Conservation (phyloP, 2,113 vertebrate genomes). For the Sinocyclocheilus anshuiensis region DNA sequence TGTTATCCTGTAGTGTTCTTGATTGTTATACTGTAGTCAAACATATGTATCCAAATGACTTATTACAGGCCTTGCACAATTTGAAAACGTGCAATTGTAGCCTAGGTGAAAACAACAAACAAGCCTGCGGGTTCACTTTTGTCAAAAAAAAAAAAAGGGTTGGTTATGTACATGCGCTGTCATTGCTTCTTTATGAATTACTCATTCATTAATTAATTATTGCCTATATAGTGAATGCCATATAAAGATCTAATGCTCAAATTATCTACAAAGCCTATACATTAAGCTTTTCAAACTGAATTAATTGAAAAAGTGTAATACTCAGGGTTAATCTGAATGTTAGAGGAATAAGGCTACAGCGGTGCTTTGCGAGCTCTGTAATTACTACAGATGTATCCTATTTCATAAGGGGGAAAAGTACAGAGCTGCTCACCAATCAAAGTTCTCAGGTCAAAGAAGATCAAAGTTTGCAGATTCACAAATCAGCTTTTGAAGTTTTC, state of each 20-base stretch:
- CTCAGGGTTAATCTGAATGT: conserved; percentile 1
- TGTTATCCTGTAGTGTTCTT: background rate
- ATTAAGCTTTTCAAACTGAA: background rate
- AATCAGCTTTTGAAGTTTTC: conserved; percentile 42
- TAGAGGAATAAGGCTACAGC: background rate
- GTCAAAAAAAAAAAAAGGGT: background rate
- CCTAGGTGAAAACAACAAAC: conserved; percentile 21
- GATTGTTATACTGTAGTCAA: background rate
- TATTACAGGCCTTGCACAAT: background rate
- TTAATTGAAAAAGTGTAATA: background rate
- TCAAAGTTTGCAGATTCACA: conserved; percentile 43
- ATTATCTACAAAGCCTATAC: background rate
- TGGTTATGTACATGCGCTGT: background rate
- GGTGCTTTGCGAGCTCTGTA: background rate
- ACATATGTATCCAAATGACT: background rate
- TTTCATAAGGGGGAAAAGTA: conserved; percentile 36
- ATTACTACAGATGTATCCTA: conserved; percentile 25
- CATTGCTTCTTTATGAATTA: background rate
- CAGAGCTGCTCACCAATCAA: conserved; percentile 43
- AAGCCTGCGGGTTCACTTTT: background rate
- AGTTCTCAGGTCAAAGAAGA: conserved; percentile 25
- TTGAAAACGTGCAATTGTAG: background rate
- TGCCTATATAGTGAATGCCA: background rate
- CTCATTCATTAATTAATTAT: background rate
- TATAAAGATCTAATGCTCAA: background rate